Base-by-base conservation (phyloP, 2,888 invertebrate species). In the Bedellia somnulentella region DNA sequence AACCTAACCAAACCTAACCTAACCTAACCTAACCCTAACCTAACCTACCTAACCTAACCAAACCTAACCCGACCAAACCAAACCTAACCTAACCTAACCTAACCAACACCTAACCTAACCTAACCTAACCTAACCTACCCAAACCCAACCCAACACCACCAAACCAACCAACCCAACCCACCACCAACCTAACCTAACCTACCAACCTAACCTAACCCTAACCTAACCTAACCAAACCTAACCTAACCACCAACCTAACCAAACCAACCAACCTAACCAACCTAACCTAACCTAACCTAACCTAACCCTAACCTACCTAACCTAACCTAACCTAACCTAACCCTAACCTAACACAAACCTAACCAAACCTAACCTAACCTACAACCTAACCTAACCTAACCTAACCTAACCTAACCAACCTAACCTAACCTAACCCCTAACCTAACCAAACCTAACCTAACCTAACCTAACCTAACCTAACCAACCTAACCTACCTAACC, bases 301-400 rank as follows among this genome's bases (percentile, higher is more conserved):
- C 33, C 32, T 32, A 32, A 32, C 32, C 32, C 13, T n/a, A 25
- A 8, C 32, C 24, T 24, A 32, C 27, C 23, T 15, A 25, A 29
- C 25, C 29, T 27, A 27, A 33, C 33, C 33, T 33, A 33, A 33
- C 30, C 33, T 30, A 33, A 33, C 33, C 33, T 33, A 33, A 33
- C 33, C 42, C 40, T 40, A 40, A 39, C 39, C 42, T 40, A 39
- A 40, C 39, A 39, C 42, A 38, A 41, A 42, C 40, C 42, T 40
- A 41, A 43, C 41, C 41, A 39, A 41, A 37, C 40, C 36, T 36
- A 38, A 39, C 38, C 40, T 37, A 40, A 40, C 41, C 40, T 40
- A 40, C 37, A 39, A 39, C 39, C 39, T 37, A 39, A 36, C 27
- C 27, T 27, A 27, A 27, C 27, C 27, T 29, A 32, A 28, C 32